These are phyloP conservation scores for Chironomus riparius DNA, from an alignment of 2,888 invertebrate species.

Conservation along the genomic window DNA sequence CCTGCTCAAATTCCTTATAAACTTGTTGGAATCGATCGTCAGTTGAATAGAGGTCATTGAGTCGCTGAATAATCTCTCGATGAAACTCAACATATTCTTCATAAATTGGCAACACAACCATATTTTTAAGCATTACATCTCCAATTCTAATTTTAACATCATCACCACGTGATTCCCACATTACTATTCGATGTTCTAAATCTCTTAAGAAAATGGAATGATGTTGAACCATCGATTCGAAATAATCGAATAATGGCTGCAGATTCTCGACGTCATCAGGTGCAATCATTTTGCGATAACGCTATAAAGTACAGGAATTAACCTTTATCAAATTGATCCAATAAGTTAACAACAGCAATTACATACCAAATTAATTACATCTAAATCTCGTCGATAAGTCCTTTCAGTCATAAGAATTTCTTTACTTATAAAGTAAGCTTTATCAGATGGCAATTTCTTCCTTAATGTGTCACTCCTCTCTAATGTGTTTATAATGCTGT, in stretches of 20 bases:
- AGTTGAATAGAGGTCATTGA: constrained; percentile 68
- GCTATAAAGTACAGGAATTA: constrained; percentile 43
- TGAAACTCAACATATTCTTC: constrained; percentile 66
- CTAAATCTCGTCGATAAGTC: constrained; percentile 89
- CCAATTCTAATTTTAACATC: constrained; percentile 56
- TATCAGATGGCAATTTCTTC: constrained; percentile 53
- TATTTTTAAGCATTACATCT: constrained; percentile 62
- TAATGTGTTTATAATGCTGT: constrained; percentile 25
- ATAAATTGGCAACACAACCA: constrained; percentile 55
- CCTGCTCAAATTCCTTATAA: constrained; percentile 69
- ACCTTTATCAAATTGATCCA: neutral
- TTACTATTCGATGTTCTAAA: constrained; percentile 62
- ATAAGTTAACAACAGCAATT: neutral
- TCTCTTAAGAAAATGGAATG: constrained; percentile 73
- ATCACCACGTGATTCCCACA: constrained; percentile 59
- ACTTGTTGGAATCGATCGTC: constrained; percentile 59
- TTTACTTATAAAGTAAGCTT: constrained; percentile 77
- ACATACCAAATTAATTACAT: constrained; percentile 77
- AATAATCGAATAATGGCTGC: constrained; percentile 50
- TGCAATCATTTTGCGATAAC: constrained; percentile 62
- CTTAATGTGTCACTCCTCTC: constrained; percentile 26
- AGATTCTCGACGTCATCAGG: constrained; percentile 47
- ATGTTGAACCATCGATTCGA: constrained; percentile 74
- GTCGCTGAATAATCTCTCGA: constrained; percentile 63
- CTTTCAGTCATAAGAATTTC: constrained; percentile 93